phyloP scores from a whole-genome alignment of 2,888 invertebrate species.

The Drosophila testacea region DNA sequence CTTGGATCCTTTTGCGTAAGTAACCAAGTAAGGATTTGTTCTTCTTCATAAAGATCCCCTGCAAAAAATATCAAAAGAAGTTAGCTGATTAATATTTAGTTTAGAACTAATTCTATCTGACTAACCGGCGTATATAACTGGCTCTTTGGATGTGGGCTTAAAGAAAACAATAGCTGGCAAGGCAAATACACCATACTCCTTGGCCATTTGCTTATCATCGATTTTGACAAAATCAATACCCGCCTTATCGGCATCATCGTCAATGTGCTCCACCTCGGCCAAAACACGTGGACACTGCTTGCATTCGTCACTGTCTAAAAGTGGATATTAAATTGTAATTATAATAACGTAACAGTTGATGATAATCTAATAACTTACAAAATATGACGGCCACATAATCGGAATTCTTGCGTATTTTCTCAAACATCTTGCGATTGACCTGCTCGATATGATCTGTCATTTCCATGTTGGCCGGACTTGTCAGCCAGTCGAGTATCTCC shows the following conservation, averaged over 20 bases:
- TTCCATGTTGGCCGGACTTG: slow-evolving; percentile 97
- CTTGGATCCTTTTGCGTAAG: slow-evolving; percentile 96
- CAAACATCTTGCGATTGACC: slow-evolving; percentile 96
- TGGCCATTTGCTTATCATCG: slow-evolving; percentile 94
- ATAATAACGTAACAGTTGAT: background rate
- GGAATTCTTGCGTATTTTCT: slow-evolving; percentile 94
- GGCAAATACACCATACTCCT: slow-evolving; percentile 95
- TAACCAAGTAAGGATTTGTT: slow-evolving; percentile 95
- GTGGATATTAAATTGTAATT: background rate
- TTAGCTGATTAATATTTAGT: background rate
- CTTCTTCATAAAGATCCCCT: slow-evolving; percentile 95
- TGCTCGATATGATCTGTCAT: slow-evolving; percentile 96
- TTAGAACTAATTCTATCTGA: background rate
- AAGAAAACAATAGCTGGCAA: slow-evolving; percentile 96
- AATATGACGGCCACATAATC: slow-evolving; percentile 97
- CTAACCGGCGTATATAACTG: slow-evolving; percentile 95
- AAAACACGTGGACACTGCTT: slow-evolving; percentile 96
- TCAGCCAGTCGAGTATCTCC: slow-evolving; percentile 94
- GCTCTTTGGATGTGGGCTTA: slow-evolving; percentile 94
- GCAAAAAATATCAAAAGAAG: background rate
- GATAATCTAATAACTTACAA: slow-evolving; percentile 88
- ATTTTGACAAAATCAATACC: slow-evolving; percentile 97
- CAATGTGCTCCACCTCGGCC: slow-evolving; percentile 95
- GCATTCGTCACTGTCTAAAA: slow-evolving; percentile 96
- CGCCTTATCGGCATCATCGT: slow-evolving; percentile 95